Conservation (phyloP, 1,140 invertebrate genomes). For the Lutraria rhynchaena region DNA sequence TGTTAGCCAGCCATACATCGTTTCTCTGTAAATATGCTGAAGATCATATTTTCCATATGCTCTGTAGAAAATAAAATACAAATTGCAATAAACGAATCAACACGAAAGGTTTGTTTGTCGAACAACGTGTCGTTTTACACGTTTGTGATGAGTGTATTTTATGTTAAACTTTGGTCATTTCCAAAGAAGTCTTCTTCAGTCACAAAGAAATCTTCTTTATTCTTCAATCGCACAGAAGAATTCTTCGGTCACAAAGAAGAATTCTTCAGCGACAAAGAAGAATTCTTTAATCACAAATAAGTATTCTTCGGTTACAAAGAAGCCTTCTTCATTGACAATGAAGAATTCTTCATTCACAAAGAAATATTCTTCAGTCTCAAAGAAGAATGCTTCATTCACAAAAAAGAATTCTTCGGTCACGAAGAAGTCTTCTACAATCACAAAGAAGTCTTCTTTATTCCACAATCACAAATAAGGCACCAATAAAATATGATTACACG, state of each 20-base stretch:
- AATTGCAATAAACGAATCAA: no score
- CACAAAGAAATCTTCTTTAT: not conserved
- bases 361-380: no score
- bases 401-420: no score
- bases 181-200: not conserved
- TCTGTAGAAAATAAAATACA: conserved; percentile 13
- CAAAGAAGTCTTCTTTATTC: no score
- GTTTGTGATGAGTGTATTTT: no score
- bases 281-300: not conserved
- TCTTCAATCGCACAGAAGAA: not conserved
- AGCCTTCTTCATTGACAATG: not conserved
- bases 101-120: no score
- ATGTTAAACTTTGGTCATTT: not conserved
- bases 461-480: no score
- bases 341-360: no score
- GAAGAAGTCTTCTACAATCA: no score
- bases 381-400: no score
- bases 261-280: not conserved
- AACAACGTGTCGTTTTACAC: no score
- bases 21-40: not conserved
- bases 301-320: not conserved
- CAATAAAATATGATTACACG: not conserved
- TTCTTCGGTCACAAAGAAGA: not conserved
- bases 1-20: conserved; percentile 31
- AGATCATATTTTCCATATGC: not conserved